A percentile compares a stretch with the other conserved stretches of the same genome.
phyloP scores from a whole-genome alignment of 2,797 vertebrate species.

The Gymnopithys bicolor region DNA sequence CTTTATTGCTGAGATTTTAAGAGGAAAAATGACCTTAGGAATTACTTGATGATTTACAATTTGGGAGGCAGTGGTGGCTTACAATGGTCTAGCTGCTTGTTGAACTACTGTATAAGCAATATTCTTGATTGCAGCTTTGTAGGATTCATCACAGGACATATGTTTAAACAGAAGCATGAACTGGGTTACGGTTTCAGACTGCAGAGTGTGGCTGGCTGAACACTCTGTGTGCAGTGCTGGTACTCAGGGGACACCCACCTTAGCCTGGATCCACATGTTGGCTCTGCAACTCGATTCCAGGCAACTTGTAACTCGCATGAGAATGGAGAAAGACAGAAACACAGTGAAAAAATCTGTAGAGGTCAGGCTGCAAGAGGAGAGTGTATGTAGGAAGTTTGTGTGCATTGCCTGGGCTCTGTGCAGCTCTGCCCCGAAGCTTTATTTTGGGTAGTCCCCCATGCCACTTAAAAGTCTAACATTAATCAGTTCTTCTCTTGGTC shows the following conservation, averaged over 20 bases:
- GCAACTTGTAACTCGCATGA: fast-evolving
- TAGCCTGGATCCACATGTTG: fast-evolving
- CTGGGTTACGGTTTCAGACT: neutral
- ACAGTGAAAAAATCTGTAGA: neutral
- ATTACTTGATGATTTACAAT: slow-evolving; percentile 26
- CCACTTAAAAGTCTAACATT: neutral
- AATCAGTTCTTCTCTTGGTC: neutral
- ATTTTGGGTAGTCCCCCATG: neutral
- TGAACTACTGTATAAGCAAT: slow-evolving; percentile 19
- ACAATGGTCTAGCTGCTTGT: neutral
- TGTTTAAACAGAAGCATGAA: neutral
- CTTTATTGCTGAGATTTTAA: slow-evolving; percentile 23
- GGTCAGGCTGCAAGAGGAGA: neutral
- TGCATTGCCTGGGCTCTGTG: neutral
- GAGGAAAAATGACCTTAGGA: neutral
- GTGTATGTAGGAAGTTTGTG: neutral
- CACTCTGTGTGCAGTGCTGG: fast-evolving
- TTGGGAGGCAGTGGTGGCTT: neutral
- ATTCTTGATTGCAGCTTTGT: slow-evolving; percentile 38
- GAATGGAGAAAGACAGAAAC: neutral
- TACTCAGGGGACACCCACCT: neutral
- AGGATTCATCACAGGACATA: neutral
- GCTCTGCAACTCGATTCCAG: neutral
- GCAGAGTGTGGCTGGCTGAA: neutral
- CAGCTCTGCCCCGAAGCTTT: neutral